A percentile compares a stretch with the other conserved stretches of the same genome.
Evolutionary conservation across 92 coral and sea anemone species (phyloP).

Genomic region (Scolanthus callimorphus): DNA sequence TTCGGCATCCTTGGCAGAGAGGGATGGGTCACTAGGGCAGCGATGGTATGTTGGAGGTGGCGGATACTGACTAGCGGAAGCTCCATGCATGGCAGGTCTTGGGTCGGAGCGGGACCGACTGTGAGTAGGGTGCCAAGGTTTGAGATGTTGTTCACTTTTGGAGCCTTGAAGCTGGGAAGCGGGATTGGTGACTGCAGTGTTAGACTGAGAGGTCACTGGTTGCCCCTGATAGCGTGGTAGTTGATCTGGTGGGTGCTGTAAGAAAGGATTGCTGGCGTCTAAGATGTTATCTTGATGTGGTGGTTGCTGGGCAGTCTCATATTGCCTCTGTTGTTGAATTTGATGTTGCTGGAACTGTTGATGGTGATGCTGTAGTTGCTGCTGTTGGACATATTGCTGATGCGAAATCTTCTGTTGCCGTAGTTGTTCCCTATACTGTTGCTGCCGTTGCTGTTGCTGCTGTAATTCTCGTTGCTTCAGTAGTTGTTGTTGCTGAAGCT

Average conservation of each 20-base stretch:
- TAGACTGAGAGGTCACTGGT: constrained; percentile 6
- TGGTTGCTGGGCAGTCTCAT: constrained; percentile 5
- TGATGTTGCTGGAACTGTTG: constrained; percentile 6
- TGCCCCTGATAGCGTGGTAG: not conserved
- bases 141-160: constrained; percentile 22
- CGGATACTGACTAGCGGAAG: not conserved
- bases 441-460: too few species aligned
- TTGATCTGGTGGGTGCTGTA: not conserved
- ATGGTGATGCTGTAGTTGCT: constrained; percentile 27
- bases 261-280: constrained; percentile 32
- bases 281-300: constrained; percentile 4
- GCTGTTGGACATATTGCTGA: too few species aligned
- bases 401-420: too few species aligned
- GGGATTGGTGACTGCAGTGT: constrained; percentile 1
- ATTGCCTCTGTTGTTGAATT: constrained; percentile 11
- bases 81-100: constrained; percentile 42
- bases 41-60: constrained; percentile 41
- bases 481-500: constrained; percentile 33
- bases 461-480: constrained; percentile 36
- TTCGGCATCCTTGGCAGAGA: constrained; percentile 26
- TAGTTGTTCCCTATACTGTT: too few species aligned
- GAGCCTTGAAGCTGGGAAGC: constrained; percentile 1
- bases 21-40: constrained; percentile 83
- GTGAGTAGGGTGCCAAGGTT: constrained; percentile 67
- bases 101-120: constrained; percentile 79